Evolutionary conservation across 2,888 invertebrate species (phyloP).

Genomic region (Idaea biselata): DNA sequence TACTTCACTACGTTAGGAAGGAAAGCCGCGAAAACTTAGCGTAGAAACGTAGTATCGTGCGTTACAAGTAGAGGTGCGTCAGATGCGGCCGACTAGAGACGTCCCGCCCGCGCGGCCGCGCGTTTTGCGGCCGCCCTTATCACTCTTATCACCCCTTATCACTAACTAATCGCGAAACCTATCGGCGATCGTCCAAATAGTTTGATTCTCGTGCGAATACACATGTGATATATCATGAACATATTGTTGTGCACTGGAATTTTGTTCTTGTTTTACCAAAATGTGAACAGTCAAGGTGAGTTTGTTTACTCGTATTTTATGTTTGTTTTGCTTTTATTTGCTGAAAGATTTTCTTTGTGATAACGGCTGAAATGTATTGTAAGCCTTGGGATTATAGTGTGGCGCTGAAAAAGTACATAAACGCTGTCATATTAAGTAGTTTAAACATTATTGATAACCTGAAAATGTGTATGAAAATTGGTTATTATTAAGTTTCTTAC

Average conservation of each 20-base stretch:
- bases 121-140: slow-evolving; percentile 50
- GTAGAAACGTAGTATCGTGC: neutral
- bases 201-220: slow-evolving; percentile 52
- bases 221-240: slow-evolving; percentile 59
- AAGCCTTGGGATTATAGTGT: slow-evolving; percentile 17
- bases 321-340: slow-evolving; percentile 24
- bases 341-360: slow-evolving; percentile 24
- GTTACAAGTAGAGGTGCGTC: slow-evolving; percentile 47
- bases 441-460: neutral
- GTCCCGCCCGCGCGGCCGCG: slow-evolving; percentile 49
- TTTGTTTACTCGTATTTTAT: slow-evolving; percentile 27
- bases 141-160: slow-evolving; percentile 73
- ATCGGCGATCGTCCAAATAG: slow-evolving; percentile 50
- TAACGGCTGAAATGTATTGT: slow-evolving; percentile 18
- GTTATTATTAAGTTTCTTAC: neutral
- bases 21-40: slow-evolving; percentile 1
- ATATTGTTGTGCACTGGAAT: slow-evolving; percentile 49
- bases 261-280: slow-evolving; percentile 49
- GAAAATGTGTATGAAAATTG: neutral
- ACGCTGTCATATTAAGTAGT: neutral
- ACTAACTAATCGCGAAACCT: slow-evolving; percentile 71
- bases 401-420: neutral
- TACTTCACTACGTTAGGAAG: neutral
- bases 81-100: slow-evolving; percentile 63
- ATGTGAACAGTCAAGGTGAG: slow-evolving; percentile 66